Percentiles rank a stretch among this genome's conserved stretches.
These are phyloP conservation scores for Dipodomys ordii DNA, from an alignment of 2,113 vertebrate genomes.

Conservation along the genomic window DNA sequence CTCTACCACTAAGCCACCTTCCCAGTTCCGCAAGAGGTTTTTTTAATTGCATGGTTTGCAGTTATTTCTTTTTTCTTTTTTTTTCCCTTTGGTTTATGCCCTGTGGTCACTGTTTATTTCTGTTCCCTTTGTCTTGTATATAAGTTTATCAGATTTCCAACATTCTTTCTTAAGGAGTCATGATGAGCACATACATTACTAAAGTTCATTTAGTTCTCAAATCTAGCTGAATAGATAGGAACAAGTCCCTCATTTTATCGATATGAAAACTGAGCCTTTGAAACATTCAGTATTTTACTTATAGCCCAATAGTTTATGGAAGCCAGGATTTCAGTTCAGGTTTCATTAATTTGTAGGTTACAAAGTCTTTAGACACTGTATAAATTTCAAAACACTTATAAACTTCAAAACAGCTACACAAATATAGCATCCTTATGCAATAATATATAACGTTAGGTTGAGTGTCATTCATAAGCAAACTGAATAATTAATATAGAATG, in stretches of 20 bases:
- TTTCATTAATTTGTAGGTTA: not conserved
- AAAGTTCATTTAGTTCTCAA: not conserved
- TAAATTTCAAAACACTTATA: not conserved
- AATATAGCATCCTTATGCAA: not conserved
- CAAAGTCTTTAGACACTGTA: not conserved
- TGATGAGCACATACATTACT: not conserved
- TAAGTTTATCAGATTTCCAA: not conserved
- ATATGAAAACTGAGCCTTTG: not conserved
- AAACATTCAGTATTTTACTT: not conserved
- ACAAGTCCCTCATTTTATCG: not conserved
- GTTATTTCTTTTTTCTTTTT: too few relatives aligned
- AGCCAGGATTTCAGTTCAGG: not conserved
- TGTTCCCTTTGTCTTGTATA: too few relatives aligned
- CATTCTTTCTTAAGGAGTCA: not conserved
- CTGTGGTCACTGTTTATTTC: too few relatives aligned
- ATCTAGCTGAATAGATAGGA: not conserved
- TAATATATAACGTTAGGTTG: not conserved
- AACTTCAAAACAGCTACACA: not conserved
- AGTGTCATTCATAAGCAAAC: slow-evolving; percentile 53
- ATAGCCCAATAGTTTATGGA: not conserved
- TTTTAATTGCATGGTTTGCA: too few relatives aligned
- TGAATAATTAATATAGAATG: slow-evolving; percentile 33
- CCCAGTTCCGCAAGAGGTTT: too few relatives aligned
- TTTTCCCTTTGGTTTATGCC: too few relatives aligned
- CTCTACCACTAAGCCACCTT: too few relatives aligned